Conservation (phyloP, 2,113 vertebrate genomes). For the Perccottus glenii region DNA sequence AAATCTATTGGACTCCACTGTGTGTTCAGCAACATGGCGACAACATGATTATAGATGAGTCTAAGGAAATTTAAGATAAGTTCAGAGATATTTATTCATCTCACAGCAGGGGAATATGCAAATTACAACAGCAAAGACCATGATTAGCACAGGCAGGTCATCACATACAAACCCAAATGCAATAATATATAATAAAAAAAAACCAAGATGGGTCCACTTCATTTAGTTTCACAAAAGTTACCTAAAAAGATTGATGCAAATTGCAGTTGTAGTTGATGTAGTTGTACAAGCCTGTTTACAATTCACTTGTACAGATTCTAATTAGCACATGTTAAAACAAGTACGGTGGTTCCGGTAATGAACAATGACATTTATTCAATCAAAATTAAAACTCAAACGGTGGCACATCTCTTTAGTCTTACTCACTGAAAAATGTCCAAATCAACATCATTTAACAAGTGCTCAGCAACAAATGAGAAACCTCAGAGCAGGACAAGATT, state of each 20-base stretch:
- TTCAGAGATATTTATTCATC: not conserved
- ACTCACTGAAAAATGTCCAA: no score
- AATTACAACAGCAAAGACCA: not conserved
- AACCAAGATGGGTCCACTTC: no score
- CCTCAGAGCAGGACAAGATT: no score
- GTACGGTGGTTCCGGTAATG: not conserved
- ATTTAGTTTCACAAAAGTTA: not conserved
- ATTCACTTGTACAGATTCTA: not conserved
- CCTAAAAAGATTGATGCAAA: not conserved
- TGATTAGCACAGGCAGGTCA: not conserved
- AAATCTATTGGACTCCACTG: constrained; percentile 5
- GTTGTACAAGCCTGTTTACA: not conserved
- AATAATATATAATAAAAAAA: not conserved
- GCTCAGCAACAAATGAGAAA: no score
- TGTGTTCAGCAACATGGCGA: constrained; percentile 28
- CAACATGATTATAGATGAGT: constrained; percentile 1
- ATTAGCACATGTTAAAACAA: constrained; percentile 1
- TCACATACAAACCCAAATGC: not conserved
- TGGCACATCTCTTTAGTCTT: not conserved
- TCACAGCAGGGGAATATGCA: not conserved
- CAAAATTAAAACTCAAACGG: not conserved
- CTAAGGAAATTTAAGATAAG: constrained; percentile 21
- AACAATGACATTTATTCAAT: not conserved
- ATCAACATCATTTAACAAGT: no score
- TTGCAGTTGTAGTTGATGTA: constrained; percentile 1